Evolutionary conservation across 2,888 invertebrate species (phyloP).

Genomic region (Bugulina stolonifera): DNA sequence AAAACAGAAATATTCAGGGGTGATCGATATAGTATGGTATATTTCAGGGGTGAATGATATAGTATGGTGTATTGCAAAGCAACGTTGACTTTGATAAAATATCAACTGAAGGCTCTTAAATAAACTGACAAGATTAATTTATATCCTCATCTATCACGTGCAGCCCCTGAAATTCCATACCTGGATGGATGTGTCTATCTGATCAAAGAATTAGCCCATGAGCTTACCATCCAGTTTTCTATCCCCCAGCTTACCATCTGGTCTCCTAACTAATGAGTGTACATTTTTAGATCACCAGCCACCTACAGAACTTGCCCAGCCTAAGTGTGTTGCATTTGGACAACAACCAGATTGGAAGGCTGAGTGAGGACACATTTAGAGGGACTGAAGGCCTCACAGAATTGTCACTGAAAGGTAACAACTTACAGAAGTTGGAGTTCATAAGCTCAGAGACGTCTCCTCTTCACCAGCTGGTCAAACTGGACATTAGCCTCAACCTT

Average conservation of each 20-base stretch:
- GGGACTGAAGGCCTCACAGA: background rate
- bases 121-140: too few relatives aligned
- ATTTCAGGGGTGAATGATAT: background rate
- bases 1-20: too few relatives aligned
- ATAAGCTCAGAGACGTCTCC: background rate
- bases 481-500: background rate
- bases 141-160: too few relatives aligned
- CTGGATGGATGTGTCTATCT: too few relatives aligned
- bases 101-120: too few relatives aligned
- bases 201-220: too few relatives aligned
- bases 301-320: background rate
- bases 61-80: background rate
- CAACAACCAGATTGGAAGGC: background rate
- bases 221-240: too few relatives aligned
- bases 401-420: background rate
- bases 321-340: background rate
- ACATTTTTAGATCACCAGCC: slow-evolving; percentile 6
- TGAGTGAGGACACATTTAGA: background rate
- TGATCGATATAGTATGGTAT: too few relatives aligned
- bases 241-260: too few relatives aligned
- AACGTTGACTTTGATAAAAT: too few relatives aligned
- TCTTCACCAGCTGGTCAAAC: background rate
- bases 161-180: too few relatives aligned
- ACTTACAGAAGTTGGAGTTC: background rate
- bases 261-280: too few relatives aligned